Evolutionary conservation across 2,797 vertebrate genomes (phyloP).

Genomic region (Chloroceryle amazona): DNA sequence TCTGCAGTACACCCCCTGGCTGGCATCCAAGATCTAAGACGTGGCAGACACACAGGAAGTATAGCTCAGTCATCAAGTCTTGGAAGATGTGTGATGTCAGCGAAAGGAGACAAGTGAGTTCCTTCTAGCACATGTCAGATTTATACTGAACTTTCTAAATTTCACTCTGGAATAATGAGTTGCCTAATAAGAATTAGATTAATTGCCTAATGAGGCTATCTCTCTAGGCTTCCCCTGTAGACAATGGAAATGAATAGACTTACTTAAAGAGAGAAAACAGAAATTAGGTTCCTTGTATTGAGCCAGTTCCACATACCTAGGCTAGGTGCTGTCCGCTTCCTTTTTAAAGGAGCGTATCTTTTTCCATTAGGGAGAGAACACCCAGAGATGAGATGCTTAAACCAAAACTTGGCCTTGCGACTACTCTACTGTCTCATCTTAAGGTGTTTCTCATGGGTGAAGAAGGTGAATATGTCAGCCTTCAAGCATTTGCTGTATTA

Average conservation of each 20-base stretch:
- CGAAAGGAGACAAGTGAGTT: not conserved
- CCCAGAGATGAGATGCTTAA: not conserved
- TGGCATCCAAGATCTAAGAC: not conserved
- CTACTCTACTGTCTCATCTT: not conserved
- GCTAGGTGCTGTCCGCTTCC: not conserved
- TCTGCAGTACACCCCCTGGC: not conserved
- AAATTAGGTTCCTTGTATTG: not conserved
- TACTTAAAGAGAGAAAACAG: not conserved
- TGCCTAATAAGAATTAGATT: not conserved
- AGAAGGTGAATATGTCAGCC: not conserved
- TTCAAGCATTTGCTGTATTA: not conserved
- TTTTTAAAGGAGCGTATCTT: not conserved
- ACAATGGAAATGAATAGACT: not conserved
- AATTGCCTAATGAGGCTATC: not conserved
- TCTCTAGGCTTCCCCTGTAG: not conserved
- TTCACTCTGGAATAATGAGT: not conserved
- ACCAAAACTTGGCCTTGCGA: not conserved
- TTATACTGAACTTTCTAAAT: not conserved
- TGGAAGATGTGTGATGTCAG: not conserved
- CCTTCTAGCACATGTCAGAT: not conserved
- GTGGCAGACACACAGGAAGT: not conserved
- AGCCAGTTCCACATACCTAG: not conserved
- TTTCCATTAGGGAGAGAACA: not conserved
- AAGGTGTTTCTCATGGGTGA: not conserved
- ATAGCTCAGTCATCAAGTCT: not conserved